Evolutionary conservation across 64 coral and sea anemone species (phyloP).

Genomic region (Astreopora myriophthalma): DNA sequence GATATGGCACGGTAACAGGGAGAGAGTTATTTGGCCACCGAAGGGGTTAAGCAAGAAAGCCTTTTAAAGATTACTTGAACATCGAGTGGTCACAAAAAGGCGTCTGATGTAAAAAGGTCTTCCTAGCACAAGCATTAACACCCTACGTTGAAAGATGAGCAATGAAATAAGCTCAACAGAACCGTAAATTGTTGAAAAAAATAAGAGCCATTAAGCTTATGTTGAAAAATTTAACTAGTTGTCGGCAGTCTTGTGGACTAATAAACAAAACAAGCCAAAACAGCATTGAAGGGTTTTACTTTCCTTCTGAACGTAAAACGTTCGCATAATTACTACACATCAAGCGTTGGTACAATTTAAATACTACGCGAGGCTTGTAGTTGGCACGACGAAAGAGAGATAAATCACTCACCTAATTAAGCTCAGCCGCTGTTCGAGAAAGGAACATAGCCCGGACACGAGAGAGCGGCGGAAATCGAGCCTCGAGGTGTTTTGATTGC

Average conservation of each 20-base stretch:
- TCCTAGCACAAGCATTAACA: neutral
- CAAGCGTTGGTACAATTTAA: neutral
- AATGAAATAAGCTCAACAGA: neutral
- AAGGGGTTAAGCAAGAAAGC: too few species aligned
- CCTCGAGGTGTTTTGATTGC: neutral
- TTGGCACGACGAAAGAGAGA: constrained; percentile 5
- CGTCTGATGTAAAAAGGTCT: neutral
- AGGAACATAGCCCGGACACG: too few species aligned
- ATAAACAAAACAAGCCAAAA: neutral
- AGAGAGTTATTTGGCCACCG: too few species aligned
- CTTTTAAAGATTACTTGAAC: neutral
- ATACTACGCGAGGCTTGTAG: neutral
- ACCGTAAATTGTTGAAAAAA: neutral
- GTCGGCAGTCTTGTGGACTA: neutral
- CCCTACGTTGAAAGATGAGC: neutral
- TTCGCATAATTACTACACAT: neutral
- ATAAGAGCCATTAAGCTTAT: too few species aligned
- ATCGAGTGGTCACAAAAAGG: neutral
- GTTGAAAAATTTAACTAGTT: neutral
- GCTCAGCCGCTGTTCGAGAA: too few species aligned
- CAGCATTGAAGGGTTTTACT: neutral
- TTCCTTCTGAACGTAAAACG: neutral
- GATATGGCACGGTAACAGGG: too few species aligned
- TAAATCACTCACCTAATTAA: neutral
- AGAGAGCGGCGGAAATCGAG: neutral